Base-by-base conservation (phyloP, 2,888 invertebrate genomes). In the Drosophila borborema region DNA sequence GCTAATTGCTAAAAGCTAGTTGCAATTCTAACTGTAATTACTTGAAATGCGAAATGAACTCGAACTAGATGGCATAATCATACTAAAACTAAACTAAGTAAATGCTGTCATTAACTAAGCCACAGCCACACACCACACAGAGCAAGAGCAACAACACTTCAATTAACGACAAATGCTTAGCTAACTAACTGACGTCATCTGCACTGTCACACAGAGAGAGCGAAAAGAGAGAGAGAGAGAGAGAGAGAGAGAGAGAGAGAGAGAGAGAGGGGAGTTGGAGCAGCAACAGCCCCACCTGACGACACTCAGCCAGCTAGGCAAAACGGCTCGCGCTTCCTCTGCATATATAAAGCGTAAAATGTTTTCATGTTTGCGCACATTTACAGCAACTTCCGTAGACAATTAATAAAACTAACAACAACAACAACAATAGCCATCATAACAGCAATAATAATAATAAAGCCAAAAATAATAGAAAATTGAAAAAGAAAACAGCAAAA, bases 341-440 rank as follows among this genome's bases (percentile, higher is more conserved):
- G 68, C 75, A 67, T 64, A 67, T 61, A 72, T 61, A 45, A 64
- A 72, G 54, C 64, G 61, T 40, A 41, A 67, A 81, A 84, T 80
- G 80, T 78, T 80, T 78, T 87, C 87, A 85, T 85, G 87, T 75
- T 84, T 87, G 85, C 73, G 72, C 64, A 87, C 85, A 82, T 87
- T 85, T 87, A 85, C 81, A 86, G 88, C 77, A 72, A 83, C 88
- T 86, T 86, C 86, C 86, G 86, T 48, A 67, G 81, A 72, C 86
- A 81, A 87, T 86, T 87, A 80, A 85, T 77, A 81, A 74, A 79
- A 74, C 49, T 41, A 60, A 63, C 31, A 62, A 34, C 67, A 60
- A 63, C 31, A 62, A 34, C 67, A 70, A 65, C 53, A 74, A 53
- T 36, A 54, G 18, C 0, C 46, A 64, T 28, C 23, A 3, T 3